These are phyloP conservation scores for Erebia ligea DNA, from an alignment of 2,888 invertebrate species.

Conservation along the genomic window DNA sequence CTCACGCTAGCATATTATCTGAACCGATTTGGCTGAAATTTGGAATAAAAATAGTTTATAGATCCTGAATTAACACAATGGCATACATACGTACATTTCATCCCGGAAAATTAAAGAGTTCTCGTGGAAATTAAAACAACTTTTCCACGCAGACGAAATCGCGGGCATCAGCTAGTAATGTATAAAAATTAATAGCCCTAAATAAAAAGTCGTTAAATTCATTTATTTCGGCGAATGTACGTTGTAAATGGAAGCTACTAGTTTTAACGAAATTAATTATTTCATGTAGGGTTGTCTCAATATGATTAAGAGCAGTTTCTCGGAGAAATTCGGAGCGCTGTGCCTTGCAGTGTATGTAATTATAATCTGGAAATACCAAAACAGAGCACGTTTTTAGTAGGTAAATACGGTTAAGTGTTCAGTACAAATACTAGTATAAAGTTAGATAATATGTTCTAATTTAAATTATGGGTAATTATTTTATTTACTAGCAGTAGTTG, in stretches of 20 bases:
- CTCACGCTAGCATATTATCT: no score
- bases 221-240: conserved; percentile 3
- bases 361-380: conserved; percentile 27
- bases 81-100: no score
- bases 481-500: not conserved
- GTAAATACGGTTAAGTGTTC: not conserved
- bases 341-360: conserved; percentile 19
- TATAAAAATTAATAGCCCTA: not conserved
- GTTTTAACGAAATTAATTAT: conserved; percentile 38
- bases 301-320: conserved; percentile 39
- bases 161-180: no score
- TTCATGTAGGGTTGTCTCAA: conserved; percentile 36
- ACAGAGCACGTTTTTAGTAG: no score
- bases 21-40: no score
- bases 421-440: not conserved
- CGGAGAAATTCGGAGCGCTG: conserved; percentile 23
- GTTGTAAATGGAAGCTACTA: conserved; percentile 4
- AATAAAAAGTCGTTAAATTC: not conserved
- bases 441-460: no score
- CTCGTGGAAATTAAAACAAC: no score
- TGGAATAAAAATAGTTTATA: no score
- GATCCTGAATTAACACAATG: no score
- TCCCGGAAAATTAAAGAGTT: no score
- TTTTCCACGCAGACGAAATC: no score
- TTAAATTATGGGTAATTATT: no score